Percentiles rank a stretch among this genome's conserved stretches.
phyloP scores from a whole-genome alignment of 2,113 vertebrate species.

The Nettapus auritus region DNA sequence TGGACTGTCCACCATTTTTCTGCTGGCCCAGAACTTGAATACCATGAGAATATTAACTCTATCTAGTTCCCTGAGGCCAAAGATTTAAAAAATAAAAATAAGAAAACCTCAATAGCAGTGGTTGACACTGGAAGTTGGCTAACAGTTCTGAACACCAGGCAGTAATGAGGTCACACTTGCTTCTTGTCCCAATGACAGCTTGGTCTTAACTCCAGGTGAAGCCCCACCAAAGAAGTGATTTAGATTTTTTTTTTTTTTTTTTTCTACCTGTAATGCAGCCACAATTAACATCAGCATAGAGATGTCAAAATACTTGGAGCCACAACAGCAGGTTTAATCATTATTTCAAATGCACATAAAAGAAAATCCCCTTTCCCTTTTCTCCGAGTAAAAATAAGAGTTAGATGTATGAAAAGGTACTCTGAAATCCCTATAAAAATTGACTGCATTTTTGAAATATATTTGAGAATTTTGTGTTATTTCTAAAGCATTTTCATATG shows the following conservation, averaged over 20 bases:
- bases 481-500: constrained; percentile 9
- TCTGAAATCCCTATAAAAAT: neutral
- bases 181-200: constrained; percentile 1
- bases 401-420: neutral
- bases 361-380: neutral
- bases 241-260: neutral
- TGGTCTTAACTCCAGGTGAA: constrained; percentile 36
- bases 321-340: neutral
- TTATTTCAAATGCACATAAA: neutral
- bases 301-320: neutral
- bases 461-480: neutral
- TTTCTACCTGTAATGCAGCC: neutral
- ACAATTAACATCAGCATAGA: neutral
- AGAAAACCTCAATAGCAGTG: neutral
- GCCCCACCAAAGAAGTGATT: neutral
- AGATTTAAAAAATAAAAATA: neutral
- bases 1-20: neutral
- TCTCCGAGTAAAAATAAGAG: neutral
- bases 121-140: neutral
- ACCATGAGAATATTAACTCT: neutral
- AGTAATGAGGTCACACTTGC: constrained; percentile 14
- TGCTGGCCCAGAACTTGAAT: neutral
- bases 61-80: neutral
- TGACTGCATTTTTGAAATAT: neutral
- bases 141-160: neutral